phyloP scores from a whole-genome alignment of 1,140 invertebrate genomes.

The Hycleus phaleratus region DNA sequence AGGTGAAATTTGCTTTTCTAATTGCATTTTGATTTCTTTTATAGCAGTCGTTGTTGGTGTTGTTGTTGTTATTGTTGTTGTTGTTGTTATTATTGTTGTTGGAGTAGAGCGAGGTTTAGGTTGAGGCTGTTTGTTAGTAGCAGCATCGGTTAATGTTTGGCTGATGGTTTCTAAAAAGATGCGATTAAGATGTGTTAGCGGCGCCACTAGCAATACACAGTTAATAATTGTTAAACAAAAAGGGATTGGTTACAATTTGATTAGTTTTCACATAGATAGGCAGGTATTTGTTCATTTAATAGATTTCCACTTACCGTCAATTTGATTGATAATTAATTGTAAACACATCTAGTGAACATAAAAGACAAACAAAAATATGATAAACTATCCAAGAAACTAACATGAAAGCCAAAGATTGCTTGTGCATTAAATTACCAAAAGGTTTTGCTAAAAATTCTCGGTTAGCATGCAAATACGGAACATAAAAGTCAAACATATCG shows the following conservation, averaged over 20 bases:
- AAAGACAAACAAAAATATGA: slow-evolving; percentile 6
- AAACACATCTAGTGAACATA: slow-evolving; percentile 1
- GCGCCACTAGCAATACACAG: slow-evolving; percentile 34
- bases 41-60: slow-evolving; percentile 20
- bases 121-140: slow-evolving; percentile 32
- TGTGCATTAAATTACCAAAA: slow-evolving; percentile 17
- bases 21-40: slow-evolving; percentile 1
- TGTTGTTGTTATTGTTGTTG: slow-evolving; percentile 4
- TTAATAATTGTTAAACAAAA: slow-evolving; percentile 17
- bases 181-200: slow-evolving; percentile 37
- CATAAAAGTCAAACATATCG: slow-evolving; percentile 34
- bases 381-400: slow-evolving; percentile 4
- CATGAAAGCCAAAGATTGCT: slow-evolving; percentile 34
- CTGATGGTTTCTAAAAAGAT: slow-evolving; percentile 42
- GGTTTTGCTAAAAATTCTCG: too few relatives aligned
- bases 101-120: slow-evolving; percentile 33
- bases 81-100: neutral
- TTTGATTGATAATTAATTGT: neutral
- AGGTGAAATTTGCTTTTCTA: slow-evolving; percentile 31
- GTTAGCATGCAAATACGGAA: slow-evolving; percentile 24
- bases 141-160: slow-evolving; percentile 31
- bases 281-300: slow-evolving; percentile 10
- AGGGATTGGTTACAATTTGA: slow-evolving; percentile 7
- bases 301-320: slow-evolving; percentile 11
- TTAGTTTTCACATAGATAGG: slow-evolving; percentile 21